Evolutionary conservation across 2,113 vertebrate species (phyloP), one percentile per base, ranked within the genome.

Genomic region (Leiothrix lutea): DNA sequence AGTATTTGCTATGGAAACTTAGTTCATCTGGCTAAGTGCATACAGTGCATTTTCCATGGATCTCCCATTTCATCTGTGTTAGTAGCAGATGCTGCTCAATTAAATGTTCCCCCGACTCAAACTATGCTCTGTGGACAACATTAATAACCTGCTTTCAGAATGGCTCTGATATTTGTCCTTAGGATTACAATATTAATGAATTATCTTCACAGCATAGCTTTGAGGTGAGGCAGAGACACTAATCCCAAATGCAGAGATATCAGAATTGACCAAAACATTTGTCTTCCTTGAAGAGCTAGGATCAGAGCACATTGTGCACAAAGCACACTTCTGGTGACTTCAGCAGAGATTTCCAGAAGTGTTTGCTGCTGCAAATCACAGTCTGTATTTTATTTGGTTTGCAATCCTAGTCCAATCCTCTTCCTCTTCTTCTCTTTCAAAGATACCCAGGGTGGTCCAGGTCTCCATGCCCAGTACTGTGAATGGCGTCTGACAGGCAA

Each of bases 371-470:
- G 50, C 10, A 67, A 20, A 69, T 57, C 25, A 36, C 25, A 47
- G 23, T 47, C n/a, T 47, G 5, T 58, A 10, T 48, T 36, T 22
- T 26, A 53, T 19, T 58, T 2, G 16, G 9, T 74, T 91, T 67
- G 24, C 28, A 65, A 19, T 65, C 21, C 26, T 53, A 5, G 31
- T 25, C 20, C 2, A 4, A 38, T 24, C 14, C 21, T 6, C n/a
- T 88, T 79, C 11, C 26, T 79, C 14, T 29, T 73, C 29, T 47
- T 3, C 25, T 31, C 29, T 51, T 62, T 38, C 38, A 69, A n/a
- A 74, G 48, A 42, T 14, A 45, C 3, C 10, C 16, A 53, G 4
- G 11, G 6, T 26, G 14, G 2, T 9, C 6, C 22, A 12, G 1
- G 1, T 5, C 5, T 8, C 12, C 11, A 11, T 24, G 6, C 33